Evolutionary conservation across 2,113 vertebrate genomes (phyloP).

Genomic region (Elachura formosa): DNA sequence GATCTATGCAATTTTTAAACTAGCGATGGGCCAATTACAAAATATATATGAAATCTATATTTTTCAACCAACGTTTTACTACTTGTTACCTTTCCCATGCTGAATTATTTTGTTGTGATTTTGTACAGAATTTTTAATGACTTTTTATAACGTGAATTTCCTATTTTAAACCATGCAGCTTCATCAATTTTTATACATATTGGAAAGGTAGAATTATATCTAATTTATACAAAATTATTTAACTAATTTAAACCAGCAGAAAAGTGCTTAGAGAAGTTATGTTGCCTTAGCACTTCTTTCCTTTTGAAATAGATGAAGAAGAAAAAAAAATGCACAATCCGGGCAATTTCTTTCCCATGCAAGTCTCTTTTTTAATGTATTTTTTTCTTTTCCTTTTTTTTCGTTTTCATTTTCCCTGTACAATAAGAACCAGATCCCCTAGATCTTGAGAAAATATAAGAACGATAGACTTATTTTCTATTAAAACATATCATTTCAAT

Average conservation of each 20-base stretch:
- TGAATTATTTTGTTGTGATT: conserved; percentile 93
- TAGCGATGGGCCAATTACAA: conserved; percentile 86
- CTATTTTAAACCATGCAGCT: conserved; percentile 88
- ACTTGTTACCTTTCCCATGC: conserved; percentile 87
- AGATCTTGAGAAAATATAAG: conserved; percentile 59
- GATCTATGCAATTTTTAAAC: conserved; percentile 97
- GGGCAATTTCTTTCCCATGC: conserved; percentile 70
- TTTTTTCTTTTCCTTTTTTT: neutral
- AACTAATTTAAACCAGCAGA: conserved; percentile 86
- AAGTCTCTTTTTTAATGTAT: neutral
- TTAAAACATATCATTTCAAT: conserved; percentile 71
- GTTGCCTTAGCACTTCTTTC: conserved; percentile 89
- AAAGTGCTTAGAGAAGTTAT: conserved; percentile 86
- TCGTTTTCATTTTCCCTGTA: neutral
- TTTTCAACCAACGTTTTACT: conserved; percentile 92
- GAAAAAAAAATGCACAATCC: conserved; percentile 70
- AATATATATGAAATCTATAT: conserved; percentile 89
- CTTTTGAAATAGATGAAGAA: conserved; percentile 77
- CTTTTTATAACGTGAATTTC: conserved; percentile 90
- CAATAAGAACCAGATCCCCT: conserved; percentile 54
- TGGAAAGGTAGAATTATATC: conserved; percentile 84
- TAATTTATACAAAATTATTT: conserved; percentile 86
- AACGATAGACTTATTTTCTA: conserved; percentile 67
- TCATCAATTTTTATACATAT: conserved; percentile 88
- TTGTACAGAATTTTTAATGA: conserved; percentile 93